A percentile compares a stretch with the other conserved stretches of the same genome.
Evolutionary conservation across 2,888 invertebrate species (phyloP).

Genomic region (Pyrrhosoma nymphula): DNA sequence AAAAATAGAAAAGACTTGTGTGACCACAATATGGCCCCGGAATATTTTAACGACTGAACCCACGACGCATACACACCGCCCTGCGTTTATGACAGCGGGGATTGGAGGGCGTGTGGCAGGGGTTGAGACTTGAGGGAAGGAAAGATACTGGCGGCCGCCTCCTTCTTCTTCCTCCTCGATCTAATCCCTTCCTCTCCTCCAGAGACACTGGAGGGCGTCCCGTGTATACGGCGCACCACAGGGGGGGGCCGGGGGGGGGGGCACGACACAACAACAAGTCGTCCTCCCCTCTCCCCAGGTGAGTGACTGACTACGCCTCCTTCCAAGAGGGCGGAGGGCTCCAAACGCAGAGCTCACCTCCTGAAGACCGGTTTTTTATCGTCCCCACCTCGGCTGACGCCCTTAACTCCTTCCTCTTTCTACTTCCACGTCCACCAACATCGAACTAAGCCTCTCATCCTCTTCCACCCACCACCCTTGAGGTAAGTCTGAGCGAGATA

Average conservation of each 20-base stretch:
- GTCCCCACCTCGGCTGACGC: constrained; percentile 16
- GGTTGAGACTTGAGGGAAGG: too few species aligned
- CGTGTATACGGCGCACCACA: not conserved
- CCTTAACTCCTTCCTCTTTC: not conserved
- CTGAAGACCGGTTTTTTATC: not conserved
- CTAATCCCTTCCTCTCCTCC: not conserved
- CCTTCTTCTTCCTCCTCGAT: not conserved
- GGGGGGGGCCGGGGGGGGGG: not conserved
- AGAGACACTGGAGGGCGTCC: not conserved
- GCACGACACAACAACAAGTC: not conserved
- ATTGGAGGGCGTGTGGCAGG: too few species aligned
- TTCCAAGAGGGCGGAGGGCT: not conserved
- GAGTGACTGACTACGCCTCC: not conserved
- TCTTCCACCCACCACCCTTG: too few species aligned
- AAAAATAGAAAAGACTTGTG: not conserved
- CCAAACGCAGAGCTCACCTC: not conserved
- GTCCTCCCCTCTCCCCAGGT: not conserved
- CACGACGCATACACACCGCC: not conserved
- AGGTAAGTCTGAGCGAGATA: too few species aligned
- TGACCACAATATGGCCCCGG: not conserved
- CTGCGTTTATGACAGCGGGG: not conserved
- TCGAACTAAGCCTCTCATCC: too few species aligned
- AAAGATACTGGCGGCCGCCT: too few species aligned
- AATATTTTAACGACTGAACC: constrained; percentile 12
- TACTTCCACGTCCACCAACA: not conserved